Base-by-base conservation (phyloP, 2,797 vertebrate genomes). In the Tapirus indicus region DNA sequence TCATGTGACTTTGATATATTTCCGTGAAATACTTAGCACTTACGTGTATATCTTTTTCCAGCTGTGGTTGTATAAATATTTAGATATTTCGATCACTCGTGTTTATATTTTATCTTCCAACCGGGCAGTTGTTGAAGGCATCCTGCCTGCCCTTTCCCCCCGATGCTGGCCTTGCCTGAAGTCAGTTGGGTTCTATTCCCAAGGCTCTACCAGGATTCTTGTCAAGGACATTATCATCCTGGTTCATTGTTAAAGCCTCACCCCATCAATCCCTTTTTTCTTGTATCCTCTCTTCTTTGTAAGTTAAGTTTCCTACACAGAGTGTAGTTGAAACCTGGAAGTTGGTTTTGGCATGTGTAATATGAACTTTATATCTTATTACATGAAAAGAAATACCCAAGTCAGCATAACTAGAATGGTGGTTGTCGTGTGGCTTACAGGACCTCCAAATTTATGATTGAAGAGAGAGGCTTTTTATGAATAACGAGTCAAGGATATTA, bases 51-150 rank as follows among this genome's bases (percentile, higher is more conserved):
- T 97, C 97, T 97, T 95, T 97, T 97, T 96, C 98, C 97, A 98
- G 96, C 97, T 98, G 97, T 72, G 97, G 93, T 74, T 96, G 71
- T 96, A n/a, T 98, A 97, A 98, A 98, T 97, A 97, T 98, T 98
- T 98, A 88, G 93, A 90, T 97, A 96, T 90, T 97, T 94, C 84
- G 77, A 91, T 97, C 94, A 90, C 54, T 97, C 0, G 0, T 94
- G 93, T 98, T 97, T 97, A 95, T 68, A 78, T 94, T 98, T 92
- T 96, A 97, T 97, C 96, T 98, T 94, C 95, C 72, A 96, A 54
- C 92, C 0, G 20, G 91, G 75, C 86, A 68, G 69, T 97, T 94
- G 83, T 91, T 90, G 95, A 97, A 97, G 95, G 94, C 96, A 90
- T 93, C 66, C 78, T 85, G 79, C 79, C 77, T 68, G 80, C 44